Conservation (phyloP, 2,888 invertebrate genomes). For the Pycnomerus fuliginosus region DNA sequence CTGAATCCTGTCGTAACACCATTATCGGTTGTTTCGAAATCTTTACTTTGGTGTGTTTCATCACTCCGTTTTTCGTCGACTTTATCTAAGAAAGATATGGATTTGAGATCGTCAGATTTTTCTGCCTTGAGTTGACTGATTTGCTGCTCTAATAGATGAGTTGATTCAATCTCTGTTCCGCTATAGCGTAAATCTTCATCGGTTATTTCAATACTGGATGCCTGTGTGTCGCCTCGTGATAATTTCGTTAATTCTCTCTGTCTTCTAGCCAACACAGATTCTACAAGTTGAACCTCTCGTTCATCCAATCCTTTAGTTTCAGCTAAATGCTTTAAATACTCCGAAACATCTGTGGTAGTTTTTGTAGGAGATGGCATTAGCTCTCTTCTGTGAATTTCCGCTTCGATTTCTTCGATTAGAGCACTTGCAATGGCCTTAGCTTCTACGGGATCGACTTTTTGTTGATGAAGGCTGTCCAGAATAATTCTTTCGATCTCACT, state of each 20-base stretch:
- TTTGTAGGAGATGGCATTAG: conserved; percentile 21
- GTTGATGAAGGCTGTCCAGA: conserved; percentile 49
- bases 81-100: conserved; percentile 37
- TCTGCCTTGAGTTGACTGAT: conserved; percentile 53
- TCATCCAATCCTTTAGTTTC: conserved; percentile 54
- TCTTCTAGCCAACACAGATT: conserved; percentile 55
- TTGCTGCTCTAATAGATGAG: conserved; percentile 52
- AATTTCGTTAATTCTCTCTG: conserved; percentile 52
- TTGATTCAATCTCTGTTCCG: conserved; percentile 66
- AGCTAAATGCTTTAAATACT: conserved; percentile 51
- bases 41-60: conserved; percentile 34
- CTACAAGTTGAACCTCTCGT: conserved; percentile 53
- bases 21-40: conserved; percentile 36
- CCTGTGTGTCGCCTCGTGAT: conserved; percentile 53
- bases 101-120: conserved; percentile 52
- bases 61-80: conserved; percentile 40
- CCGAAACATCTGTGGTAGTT: conserved; percentile 46
- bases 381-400: conserved; percentile 54
- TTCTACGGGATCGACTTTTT: conserved; percentile 54
- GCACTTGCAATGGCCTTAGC: conserved; percentile 56
- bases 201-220: conserved; percentile 59
- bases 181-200: conserved; percentile 71
- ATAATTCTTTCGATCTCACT: conserved; percentile 51
- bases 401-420: conserved; percentile 57
- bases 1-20: conserved; percentile 39